Conservation (phyloP, 2,113 vertebrate species). For the Aspiorhynchus laticeps region DNA sequence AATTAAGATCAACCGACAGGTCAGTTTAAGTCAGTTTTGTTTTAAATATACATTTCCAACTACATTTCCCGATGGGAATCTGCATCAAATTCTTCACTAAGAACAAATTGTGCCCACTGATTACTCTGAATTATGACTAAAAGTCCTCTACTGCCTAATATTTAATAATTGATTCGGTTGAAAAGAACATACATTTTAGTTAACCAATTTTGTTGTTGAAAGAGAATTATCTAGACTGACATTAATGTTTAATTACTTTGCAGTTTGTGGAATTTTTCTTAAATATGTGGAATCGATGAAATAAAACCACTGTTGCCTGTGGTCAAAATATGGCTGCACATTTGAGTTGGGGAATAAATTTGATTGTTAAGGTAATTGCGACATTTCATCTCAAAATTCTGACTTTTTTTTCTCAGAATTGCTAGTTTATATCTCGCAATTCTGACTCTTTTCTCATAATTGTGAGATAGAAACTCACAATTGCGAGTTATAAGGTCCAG, state of each 20-base stretch:
- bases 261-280: neutral
- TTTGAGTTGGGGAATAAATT: neutral
- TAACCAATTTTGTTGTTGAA: neutral
- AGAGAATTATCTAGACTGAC: neutral
- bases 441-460: too few species aligned
- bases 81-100: neutral
- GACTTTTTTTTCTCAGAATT: too few species aligned
- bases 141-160: neutral
- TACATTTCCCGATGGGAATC: neutral
- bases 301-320: neutral
- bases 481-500: too few species aligned
- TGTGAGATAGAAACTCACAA: too few species aligned
- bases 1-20: neutral
- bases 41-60: neutral
- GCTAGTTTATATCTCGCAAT: too few species aligned
- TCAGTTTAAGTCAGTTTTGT: neutral
- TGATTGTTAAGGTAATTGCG: neutral
- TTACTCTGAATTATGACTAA: neutral
- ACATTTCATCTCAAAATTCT: neutral
- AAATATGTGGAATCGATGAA: neutral
- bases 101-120: neutral
- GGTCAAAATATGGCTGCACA: neutral
- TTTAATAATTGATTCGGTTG: neutral
- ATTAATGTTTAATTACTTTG: constrained; percentile 8
- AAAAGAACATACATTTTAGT: neutral